Percentiles rank a stretch among this genome's conserved stretches.
These are phyloP conservation scores for Ricordea florida DNA, from an alignment of 92 coral and sea anemone genomes.

Conservation along the genomic window DNA sequence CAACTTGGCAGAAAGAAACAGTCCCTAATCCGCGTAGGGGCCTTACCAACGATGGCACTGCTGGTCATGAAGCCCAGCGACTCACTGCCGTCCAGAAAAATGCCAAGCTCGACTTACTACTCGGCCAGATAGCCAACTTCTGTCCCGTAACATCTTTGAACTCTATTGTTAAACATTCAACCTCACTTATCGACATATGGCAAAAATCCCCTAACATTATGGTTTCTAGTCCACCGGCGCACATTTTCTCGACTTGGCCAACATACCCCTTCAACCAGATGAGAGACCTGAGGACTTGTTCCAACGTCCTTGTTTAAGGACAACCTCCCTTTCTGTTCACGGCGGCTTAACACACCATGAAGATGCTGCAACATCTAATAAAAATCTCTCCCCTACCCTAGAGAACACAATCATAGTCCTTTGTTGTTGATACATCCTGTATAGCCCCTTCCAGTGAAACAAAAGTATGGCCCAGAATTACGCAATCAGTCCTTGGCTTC, in stretches of 20 bases:
- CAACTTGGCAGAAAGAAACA: conserved; percentile 34
- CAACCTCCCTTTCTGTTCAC: conserved; percentile 26
- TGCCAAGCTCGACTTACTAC: too few relatives aligned
- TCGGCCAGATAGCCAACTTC: too few relatives aligned
- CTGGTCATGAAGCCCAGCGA: conserved; percentile 29
- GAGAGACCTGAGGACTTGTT: conserved; percentile 43
- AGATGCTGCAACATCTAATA: conserved; percentile 29
- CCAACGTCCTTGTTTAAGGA: conserved; percentile 53
- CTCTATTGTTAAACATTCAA: too few relatives aligned
- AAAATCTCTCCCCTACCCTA: conserved; percentile 50
- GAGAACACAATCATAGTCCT: conserved; percentile 53
- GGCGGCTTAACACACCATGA: conserved; percentile 61
- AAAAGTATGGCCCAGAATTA: conserved; percentile 48
- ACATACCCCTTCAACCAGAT: too few relatives aligned
- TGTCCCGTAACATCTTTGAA: too few relatives aligned
- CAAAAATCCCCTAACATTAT: conserved; percentile 12
- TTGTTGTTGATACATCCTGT: conserved; percentile 68
- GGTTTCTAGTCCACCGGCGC: too few relatives aligned
- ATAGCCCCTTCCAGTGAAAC: conserved; percentile 47
- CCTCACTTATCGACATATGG: conserved; percentile 50
- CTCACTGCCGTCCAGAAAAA: too few relatives aligned
- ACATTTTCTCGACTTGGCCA: too few relatives aligned
- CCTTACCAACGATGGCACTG: conserved; percentile 24
- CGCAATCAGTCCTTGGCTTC: conserved; percentile 29
- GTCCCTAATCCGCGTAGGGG: conserved; percentile 4